Percentiles rank a stretch among this genome's conserved stretches.
These are phyloP conservation scores for Cataglyphis altisquamis DNA, from an alignment of 2,888 invertebrate genomes.

Conservation along the genomic window DNA sequence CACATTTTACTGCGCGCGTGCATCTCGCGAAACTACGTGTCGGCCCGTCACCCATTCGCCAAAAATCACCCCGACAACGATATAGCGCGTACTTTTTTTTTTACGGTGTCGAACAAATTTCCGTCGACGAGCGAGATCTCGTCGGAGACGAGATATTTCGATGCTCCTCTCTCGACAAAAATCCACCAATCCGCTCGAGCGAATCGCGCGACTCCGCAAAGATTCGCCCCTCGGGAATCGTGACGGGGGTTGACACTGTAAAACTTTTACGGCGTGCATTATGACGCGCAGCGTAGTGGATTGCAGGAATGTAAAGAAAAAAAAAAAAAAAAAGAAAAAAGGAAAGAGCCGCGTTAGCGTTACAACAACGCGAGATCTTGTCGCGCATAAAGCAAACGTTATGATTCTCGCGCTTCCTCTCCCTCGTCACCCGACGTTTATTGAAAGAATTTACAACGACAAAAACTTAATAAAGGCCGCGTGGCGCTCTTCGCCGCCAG, in stretches of 20 bases:
- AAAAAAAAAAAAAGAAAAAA: background rate
- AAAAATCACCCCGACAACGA: slow-evolving; percentile 32
- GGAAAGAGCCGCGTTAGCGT: background rate
- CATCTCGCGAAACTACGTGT: background rate
- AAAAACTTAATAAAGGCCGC: slow-evolving; percentile 50
- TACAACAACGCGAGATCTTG: slow-evolving; percentile 35
- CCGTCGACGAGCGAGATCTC: slow-evolving; percentile 7
- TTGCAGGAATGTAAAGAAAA: slow-evolving; percentile 10
- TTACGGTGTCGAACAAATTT: slow-evolving; percentile 33
- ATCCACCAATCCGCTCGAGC: slow-evolving; percentile 23
- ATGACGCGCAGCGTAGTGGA: slow-evolving; percentile 39
- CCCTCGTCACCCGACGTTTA: slow-evolving; percentile 16
- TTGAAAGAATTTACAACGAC: slow-evolving; percentile 56
- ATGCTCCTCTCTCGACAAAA: slow-evolving; percentile 9
- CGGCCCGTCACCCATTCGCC: background rate
- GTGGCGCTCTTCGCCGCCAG: slow-evolving; percentile 7
- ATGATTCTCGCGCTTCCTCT: slow-evolving; percentile 29
- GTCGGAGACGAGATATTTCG: background rate
- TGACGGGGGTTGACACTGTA: slow-evolving; percentile 26
- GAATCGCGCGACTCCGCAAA: slow-evolving; percentile 24
- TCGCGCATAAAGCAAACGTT: slow-evolving; percentile 44
- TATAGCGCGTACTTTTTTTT: slow-evolving; percentile 2
- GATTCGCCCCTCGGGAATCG: slow-evolving; percentile 25
- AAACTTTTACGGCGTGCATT: slow-evolving; percentile 54
- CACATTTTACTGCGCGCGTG: background rate